Percentiles rank a stretch among this genome's conserved stretches.
Conservation (phyloP, 1,140 invertebrate genomes). For the Halictus rubicundus region DNA sequence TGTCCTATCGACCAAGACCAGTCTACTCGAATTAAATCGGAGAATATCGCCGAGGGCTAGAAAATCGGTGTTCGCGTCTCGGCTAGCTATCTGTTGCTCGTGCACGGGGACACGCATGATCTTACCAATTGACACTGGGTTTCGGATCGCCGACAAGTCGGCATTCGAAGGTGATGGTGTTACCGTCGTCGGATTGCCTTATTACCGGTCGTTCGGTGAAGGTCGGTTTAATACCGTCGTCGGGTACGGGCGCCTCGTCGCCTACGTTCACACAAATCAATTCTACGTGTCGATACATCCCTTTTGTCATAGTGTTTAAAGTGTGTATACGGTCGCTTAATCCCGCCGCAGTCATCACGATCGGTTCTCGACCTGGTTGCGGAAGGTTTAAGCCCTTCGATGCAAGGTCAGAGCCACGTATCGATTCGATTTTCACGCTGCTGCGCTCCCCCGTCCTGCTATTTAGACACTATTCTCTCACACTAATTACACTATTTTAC, state of each 20-base stretch:
- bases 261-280: slow-evolving; percentile 83
- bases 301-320: neutral
- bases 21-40: no score
- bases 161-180: slow-evolving; percentile 96
- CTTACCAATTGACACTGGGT: slow-evolving; percentile 95
- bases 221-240: slow-evolving; percentile 94
- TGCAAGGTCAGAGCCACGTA: slow-evolving; percentile 69
- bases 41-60: no score
- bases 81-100: slow-evolving; percentile 37
- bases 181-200: slow-evolving; percentile 95
- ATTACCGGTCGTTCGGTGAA: slow-evolving; percentile 98
- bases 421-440: slow-evolving; percentile 53
- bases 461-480: no score
- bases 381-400: slow-evolving; percentile 61
- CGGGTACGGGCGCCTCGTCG: slow-evolving; percentile 94
- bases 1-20: no score
- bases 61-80: neutral
- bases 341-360: slow-evolving; percentile 48
- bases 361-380: slow-evolving; percentile 33
- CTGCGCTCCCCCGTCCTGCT: neutral
- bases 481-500: no score
- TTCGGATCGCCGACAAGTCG: slow-evolving; percentile 96
- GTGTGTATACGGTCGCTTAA: slow-evolving; percentile 42
- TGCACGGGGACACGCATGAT: slow-evolving; percentile 34
- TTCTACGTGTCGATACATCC: slow-evolving; percentile 51